phyloP scores from a whole-genome alignment of 2,888 invertebrate species.

The Scaptomyza tumidula region DNA sequence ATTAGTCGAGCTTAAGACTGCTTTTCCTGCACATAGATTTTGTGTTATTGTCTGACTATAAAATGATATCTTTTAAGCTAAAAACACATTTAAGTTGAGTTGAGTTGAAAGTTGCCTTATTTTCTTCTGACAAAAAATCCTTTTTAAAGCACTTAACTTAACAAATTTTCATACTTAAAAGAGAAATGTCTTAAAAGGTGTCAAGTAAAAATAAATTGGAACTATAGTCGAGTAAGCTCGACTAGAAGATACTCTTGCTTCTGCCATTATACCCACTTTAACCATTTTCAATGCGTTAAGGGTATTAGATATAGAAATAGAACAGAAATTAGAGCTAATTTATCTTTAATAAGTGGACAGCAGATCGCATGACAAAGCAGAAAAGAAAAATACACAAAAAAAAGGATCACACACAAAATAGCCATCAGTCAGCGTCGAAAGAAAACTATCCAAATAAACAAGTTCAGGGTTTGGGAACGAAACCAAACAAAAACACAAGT shows the following conservation, averaged over 20 bases:
- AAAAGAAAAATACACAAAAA: background rate
- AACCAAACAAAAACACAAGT: background rate
- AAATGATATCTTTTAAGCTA: background rate
- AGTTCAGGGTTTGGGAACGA: background rate
- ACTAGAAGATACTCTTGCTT: no score
- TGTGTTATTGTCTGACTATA: background rate
- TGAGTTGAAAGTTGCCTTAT: background rate
- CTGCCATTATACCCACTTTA: no score
- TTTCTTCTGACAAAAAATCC: no score
- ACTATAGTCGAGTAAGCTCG: no score
- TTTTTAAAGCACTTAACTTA: background rate
- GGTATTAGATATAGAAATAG: background rate
- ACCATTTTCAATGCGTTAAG: no score
- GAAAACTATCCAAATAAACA: background rate
- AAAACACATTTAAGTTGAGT: background rate
- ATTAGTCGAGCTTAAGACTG: slow-evolving; percentile 1
- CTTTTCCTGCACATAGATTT: background rate
- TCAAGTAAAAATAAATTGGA: no score
- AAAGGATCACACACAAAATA: slow-evolving; percentile 4
- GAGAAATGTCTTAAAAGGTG: background rate
- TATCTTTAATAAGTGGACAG: slow-evolving; percentile 12
- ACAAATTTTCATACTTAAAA: background rate
- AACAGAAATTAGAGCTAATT: slow-evolving; percentile 22
- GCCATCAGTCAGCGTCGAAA: slow-evolving; percentile 22
- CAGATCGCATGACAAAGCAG: slow-evolving; percentile 12